Percentiles rank a stretch among this genome's conserved stretches.
Evolutionary conservation across 2,888 invertebrate species (phyloP).

Genomic region (Ichneumoninae sp.): DNA sequence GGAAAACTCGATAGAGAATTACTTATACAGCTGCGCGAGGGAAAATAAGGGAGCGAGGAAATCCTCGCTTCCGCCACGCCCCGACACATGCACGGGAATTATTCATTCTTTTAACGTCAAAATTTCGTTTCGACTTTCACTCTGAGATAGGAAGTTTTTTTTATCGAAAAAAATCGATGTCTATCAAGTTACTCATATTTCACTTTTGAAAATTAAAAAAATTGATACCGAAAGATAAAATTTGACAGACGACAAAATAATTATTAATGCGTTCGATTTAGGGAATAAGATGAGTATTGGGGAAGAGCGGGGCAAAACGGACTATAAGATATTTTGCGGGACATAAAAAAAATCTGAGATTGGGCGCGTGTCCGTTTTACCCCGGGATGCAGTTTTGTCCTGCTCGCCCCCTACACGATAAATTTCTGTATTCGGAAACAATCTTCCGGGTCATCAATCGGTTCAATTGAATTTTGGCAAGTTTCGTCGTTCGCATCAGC

Average conservation of each 20-base stretch:
- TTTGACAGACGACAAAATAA: neutral
- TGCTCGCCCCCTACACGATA: too few species aligned
- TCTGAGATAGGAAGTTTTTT: neutral
- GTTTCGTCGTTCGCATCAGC: too few species aligned
- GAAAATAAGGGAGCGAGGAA: conserved; percentile 20
- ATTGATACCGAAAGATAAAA: neutral
- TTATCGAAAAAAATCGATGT: neutral
- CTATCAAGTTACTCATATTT: neutral
- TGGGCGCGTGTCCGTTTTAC: too few species aligned
- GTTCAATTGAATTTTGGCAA: too few species aligned
- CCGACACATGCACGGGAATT: neutral
- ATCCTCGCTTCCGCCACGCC: conserved; percentile 15
- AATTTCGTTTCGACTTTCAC: neutral
- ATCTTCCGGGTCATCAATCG: too few species aligned
- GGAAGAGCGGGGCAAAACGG: neutral
- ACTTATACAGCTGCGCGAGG: conserved; percentile 16
- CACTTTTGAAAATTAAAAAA: too few species aligned
- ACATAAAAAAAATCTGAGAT: too few species aligned
- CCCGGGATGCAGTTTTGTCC: too few species aligned
- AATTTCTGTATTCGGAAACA: too few species aligned
- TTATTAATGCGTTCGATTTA: neutral
- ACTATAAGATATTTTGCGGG: neutral
- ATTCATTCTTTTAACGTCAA: neutral
- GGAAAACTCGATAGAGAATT: conserved; percentile 16
- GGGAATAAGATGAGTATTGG: neutral